These are phyloP conservation scores for Bettongia penicillata DNA, from an alignment of 2,113 vertebrate species.

Conservation along the genomic window DNA sequence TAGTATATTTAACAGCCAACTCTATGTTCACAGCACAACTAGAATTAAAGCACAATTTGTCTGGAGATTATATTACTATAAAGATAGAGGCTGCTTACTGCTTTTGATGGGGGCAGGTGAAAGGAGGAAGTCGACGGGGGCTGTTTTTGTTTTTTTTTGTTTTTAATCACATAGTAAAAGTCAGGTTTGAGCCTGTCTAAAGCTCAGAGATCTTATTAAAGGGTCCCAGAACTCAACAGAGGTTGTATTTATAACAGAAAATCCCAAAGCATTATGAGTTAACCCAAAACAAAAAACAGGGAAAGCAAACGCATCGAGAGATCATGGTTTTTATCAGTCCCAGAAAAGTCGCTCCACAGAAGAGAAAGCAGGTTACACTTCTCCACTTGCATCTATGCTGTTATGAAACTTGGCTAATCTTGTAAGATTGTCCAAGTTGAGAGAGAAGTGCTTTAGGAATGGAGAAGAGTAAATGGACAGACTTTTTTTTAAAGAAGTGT, in stretches of 20 bases:
- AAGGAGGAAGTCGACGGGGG: neutral
- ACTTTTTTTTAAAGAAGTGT: neutral
- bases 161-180: conserved; percentile 74
- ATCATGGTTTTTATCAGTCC: neutral
- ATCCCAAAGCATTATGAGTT: neutral
- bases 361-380: neutral
- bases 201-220: conserved; percentile 50
- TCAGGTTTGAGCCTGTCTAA: conserved; percentile 79
- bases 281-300: neutral
- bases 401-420: neutral
- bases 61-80: conserved; percentile 86
- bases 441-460: neutral
- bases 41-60: conserved; percentile 91
- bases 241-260: conserved; percentile 45
- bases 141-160: conserved; percentile 4
- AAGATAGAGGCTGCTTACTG: conserved; percentile 62
- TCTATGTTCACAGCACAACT: conserved; percentile 86
- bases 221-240: conserved; percentile 50
- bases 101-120: neutral
- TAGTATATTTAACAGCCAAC: conserved; percentile 86
- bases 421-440: neutral
- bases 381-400: neutral
- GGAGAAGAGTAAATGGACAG: neutral
- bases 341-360: neutral
- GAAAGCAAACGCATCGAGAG: neutral